Evolutionary conservation across 2,113 vertebrate genomes (phyloP), one percentile per base, ranked within the genome.

Genomic region (Nicator chloris): DNA sequence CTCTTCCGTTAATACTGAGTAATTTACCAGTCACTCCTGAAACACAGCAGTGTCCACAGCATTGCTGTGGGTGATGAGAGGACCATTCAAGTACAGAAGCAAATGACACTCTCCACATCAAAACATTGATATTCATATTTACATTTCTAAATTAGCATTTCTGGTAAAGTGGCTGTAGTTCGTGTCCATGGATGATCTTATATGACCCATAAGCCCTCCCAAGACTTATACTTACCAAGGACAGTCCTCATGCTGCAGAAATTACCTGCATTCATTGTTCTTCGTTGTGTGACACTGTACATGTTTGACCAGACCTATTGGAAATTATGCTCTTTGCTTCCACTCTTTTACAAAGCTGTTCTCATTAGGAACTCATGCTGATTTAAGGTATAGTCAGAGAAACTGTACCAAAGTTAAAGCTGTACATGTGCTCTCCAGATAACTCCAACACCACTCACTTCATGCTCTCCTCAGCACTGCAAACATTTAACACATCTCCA

Each of bases 41-140:
- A 88, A 60, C 40, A 42, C 7, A 68, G 20, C 76, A 30, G 45
- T 30, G 50, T 66, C 65, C 65, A 33, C 31, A 57, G 6, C 2
- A 1, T 47, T 78, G 54, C 24, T 60, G 30, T 59, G 76, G 7
- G 11, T 66, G n/a, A 26, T 66, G 35, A 39, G 39, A 69, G 33
- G 30, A 37, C 7, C 44, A 6, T 30, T 77, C 16, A 37, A 40
- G 15, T 9, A 44, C 20, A 59, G 76, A 70, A 2, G 1, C 10
- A 85, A 51, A 28, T 64, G 3, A 27, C 0, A 1, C 8, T 73
- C 50, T 57, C 40, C 37, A 28, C 1, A 1, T 21, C 1, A 0
- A 83, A 50, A 86, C 11, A 42, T 0, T 54, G 24, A 24, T n/a
- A 79, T 44, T 73, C 15, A 7, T 26, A 49, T 64, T 65, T 57